Percentiles rank a stretch among this genome's conserved stretches.
Conservation (phyloP, 1,140 invertebrate genomes). For the Mactra quadrangularis region DNA sequence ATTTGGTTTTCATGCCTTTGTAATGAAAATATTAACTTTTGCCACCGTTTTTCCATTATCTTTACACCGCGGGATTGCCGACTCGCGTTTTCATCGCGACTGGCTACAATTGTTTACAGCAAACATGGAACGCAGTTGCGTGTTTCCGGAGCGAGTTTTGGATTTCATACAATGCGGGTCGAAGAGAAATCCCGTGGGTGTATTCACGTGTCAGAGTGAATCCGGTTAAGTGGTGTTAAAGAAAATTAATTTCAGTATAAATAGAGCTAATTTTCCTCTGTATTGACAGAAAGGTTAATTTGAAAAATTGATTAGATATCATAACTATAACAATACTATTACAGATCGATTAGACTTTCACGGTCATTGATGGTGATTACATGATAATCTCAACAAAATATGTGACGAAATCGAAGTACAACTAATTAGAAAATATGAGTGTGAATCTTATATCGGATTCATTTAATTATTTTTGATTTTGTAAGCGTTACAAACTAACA, state of each 20-base stretch:
- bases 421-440: no score
- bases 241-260: constrained; percentile 62
- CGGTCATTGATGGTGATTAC: no score
- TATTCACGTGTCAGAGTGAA: constrained; percentile 48
- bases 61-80: constrained; percentile 27
- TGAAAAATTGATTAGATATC: constrained; percentile 25
- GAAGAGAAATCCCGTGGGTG: constrained; percentile 25
- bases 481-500: no score
- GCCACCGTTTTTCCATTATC: constrained; percentile 51
- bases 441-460: no score
- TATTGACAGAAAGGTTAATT: constrained; percentile 58
- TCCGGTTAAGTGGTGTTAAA: constrained; percentile 49
- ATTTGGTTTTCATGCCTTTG: constrained; percentile 65
- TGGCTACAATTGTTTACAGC: constrained; percentile 50
- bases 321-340: no score
- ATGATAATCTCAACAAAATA: no score
- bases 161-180: constrained; percentile 62
- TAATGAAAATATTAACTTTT: constrained; percentile 67
- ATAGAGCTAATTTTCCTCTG: constrained; percentile 59
- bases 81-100: constrained; percentile 41
- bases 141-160: constrained; percentile 56
- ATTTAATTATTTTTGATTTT: no score
- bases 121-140: constrained; percentile 37
- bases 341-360: no score
- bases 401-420: no score